These are phyloP conservation scores for Myiozetetes cayanensis DNA, from an alignment of 2,113 vertebrate species.

Conservation along the genomic window DNA sequence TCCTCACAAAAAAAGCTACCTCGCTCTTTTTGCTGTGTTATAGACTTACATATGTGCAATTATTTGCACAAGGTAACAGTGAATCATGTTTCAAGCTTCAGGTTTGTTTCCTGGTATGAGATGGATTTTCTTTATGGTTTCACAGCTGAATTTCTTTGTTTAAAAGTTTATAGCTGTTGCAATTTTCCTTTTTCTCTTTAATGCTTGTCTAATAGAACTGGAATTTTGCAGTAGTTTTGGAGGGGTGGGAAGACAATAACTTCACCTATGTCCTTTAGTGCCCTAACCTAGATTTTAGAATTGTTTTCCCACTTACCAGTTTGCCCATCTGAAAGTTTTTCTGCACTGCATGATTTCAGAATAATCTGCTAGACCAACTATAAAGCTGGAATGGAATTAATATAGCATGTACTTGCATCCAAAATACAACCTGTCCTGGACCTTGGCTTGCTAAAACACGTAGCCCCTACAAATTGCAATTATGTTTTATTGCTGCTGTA, in stretches of 20 bases:
- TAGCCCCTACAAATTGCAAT: neutral
- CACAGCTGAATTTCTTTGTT: neutral
- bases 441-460: neutral
- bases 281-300: neutral
- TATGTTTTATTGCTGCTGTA: neutral
- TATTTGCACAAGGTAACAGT: neutral
- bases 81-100: neutral
- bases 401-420: neutral
- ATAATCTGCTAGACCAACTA: neutral
- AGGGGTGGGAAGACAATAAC: neutral
- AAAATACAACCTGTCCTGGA: neutral
- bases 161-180: neutral
- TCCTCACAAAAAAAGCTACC: accelerated
- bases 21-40: neutral
- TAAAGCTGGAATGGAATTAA: neutral
- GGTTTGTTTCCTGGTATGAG: neutral
- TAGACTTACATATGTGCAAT: neutral
- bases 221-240: neutral
- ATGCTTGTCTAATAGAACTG: neutral
- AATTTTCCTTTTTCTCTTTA: neutral
- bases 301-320: neutral
- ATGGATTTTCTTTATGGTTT: neutral
- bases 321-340: neutral
- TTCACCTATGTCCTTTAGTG: neutral
- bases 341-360: neutral